Base-by-base conservation (phyloP, 2,888 invertebrate genomes). In the Heliconius charithonia region DNA sequence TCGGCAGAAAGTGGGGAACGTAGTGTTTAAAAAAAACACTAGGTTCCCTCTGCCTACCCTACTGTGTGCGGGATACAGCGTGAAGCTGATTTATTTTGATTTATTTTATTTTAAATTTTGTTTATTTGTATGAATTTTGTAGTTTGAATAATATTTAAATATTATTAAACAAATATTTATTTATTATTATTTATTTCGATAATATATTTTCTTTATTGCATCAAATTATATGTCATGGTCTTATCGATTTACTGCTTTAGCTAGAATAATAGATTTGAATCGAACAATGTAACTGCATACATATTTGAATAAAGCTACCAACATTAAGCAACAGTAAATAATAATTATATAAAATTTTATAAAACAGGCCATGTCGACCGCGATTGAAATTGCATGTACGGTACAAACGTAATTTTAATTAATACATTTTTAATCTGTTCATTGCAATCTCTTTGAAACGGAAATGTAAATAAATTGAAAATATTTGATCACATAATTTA, bases 351-450 rank as follows among this genome's bases (percentile, higher is more conserved):
- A 51, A 56, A 71, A 71, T 56, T 27, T 32, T 29, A 4, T 29
- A 10, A 37, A n/a, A 67, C 37, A 37, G 66, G 12, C 9, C 66
- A 66, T 32, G 66, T 66, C 66, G 32, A 32, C 32, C 22, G 32
- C 66, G 10, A 32, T 37, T 67, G 32, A 37, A 67, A 37, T 2
- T 37, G 67, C n/a, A 22, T 32, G n/a, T 37, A 45, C 45, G 45
- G 6, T 6, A n/a, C 4, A 67, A 29, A n/a, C n/a, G n/a, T 37
- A 37, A 67, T n/a, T 67, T n/a, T 13, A 67, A 37, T 67, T 37
- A 67, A 67, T n/a, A 67, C 67, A 37, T 67, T 67, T 67, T 67
- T 67, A n/a, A 67, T 67, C 37, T 37, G 67, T 37, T 37, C 37
- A 67, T 22, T 67, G 22, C 37, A 67, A 67, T 67, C 32, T 37